Conservation (phyloP, 2,797 vertebrate species). For the Macropodus opercularis region DNA sequence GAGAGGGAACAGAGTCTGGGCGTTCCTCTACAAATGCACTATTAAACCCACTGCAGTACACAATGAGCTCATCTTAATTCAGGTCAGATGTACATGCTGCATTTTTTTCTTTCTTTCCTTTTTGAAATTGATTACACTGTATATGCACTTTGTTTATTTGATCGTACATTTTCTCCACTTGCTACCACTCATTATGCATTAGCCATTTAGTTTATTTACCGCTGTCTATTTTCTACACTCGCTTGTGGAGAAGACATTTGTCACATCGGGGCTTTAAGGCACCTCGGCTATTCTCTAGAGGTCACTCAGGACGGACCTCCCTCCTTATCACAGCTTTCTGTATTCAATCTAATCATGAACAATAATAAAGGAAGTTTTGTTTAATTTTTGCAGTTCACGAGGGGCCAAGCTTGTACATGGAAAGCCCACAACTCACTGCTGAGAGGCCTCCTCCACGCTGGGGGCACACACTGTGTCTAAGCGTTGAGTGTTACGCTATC, state of each 20-base stretch:
- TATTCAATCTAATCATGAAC: constrained; percentile 69
- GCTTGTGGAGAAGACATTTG: constrained; percentile 21
- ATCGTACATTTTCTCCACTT: constrained; percentile 24
- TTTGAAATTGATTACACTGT: constrained; percentile 52
- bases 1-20: constrained; percentile 87
- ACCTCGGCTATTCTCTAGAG: constrained; percentile 41
- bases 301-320: constrained; percentile 41
- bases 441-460: constrained; percentile 30
- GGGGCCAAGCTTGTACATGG: constrained; percentile 49
- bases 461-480: constrained; percentile 38
- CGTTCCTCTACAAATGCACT: constrained; percentile 88
- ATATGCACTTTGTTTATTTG: constrained; percentile 40
- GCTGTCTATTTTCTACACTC: constrained; percentile 13
- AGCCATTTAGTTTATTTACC: background rate
- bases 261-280: constrained; percentile 35
- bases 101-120: constrained; percentile 55
- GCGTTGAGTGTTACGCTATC: constrained; percentile 21
- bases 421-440: constrained; percentile 30
- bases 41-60: constrained; percentile 87
- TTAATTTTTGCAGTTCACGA: constrained; percentile 52
- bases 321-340: constrained; percentile 54
- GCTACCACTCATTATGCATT: constrained; percentile 12
- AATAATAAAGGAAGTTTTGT: constrained; percentile 67
- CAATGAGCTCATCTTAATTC: constrained; percentile 91
- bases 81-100: constrained; percentile 88